phyloP scores from a whole-genome alignment of 2,888 invertebrate species.

The Rhaphigaster nebulosa region DNA sequence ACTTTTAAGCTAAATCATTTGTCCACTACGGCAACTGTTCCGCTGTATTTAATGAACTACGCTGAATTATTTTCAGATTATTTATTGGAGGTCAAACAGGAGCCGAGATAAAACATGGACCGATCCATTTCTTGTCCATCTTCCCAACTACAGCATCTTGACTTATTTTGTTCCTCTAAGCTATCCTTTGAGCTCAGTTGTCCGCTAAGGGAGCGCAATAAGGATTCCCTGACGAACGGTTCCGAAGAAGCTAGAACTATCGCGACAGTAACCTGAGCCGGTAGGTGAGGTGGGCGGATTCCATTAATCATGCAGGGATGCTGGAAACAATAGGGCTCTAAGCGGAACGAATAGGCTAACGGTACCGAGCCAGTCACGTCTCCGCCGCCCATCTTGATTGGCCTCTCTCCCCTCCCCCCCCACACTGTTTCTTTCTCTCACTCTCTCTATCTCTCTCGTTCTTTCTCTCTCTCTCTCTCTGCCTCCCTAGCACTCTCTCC shows the following conservation, averaged over 20 bases:
- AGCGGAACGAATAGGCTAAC: constrained; percentile 43
- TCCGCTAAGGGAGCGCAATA: not conserved
- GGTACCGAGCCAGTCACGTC: constrained; percentile 43
- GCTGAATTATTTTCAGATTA: no score
- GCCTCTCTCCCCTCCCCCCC: constrained; percentile 40
- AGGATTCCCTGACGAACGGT: not conserved
- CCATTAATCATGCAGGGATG: constrained; percentile 42
- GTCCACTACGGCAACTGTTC: no score
- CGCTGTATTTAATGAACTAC: no score
- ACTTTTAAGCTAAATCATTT: no score
- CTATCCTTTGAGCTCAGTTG: not conserved
- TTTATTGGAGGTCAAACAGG: no score
- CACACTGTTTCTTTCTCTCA: constrained; percentile 41
- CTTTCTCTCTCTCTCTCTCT: constrained; percentile 21
- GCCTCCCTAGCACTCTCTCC: not conserved
- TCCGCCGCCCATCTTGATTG: constrained; percentile 44
- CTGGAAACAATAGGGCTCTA: constrained; percentile 34
- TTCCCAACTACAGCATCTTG: not conserved
- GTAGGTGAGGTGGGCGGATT: constrained; percentile 38
- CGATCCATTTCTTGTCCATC: not conserved
- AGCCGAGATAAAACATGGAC: not conserved
- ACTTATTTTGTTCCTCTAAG: not conserved
- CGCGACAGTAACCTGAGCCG: not conserved
- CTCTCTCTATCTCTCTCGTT: constrained; percentile 51
- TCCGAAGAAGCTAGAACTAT: not conserved